These are phyloP conservation scores for Chaetoderma sp. DNA, from an alignment of 2,888 invertebrate species.

Conservation along the genomic window DNA sequence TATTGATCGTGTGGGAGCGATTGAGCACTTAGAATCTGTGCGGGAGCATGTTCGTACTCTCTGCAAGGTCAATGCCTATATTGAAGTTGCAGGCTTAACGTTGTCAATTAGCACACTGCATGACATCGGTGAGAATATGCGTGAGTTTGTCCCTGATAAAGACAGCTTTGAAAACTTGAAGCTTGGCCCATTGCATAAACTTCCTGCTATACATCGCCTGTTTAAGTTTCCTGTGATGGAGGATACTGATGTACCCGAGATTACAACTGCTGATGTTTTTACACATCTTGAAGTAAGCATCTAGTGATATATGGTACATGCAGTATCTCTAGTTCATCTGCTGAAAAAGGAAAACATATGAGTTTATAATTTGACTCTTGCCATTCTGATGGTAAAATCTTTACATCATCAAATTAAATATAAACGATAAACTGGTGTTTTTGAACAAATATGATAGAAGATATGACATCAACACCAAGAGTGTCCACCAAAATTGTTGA, in stretches of 20 bases:
- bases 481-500: too few relatives aligned
- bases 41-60: conserved; percentile 48
- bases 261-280: conserved; percentile 57
- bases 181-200: conserved; percentile 60
- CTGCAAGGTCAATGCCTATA: conserved; percentile 53
- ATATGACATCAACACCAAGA: too few relatives aligned
- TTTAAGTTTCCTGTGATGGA: conserved; percentile 62
- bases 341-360: too few relatives aligned
- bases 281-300: conserved; percentile 43
- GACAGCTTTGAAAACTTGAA: conserved; percentile 52
- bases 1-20: conserved; percentile 33
- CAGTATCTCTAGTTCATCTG: too few relatives aligned
- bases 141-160: conserved; percentile 46
- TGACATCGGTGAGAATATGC: conserved; percentile 53
- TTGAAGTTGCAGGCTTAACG: conserved; percentile 58
- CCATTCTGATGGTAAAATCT: too few relatives aligned
- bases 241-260: conserved; percentile 51
- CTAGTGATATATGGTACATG: too few relatives aligned
- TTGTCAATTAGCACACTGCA: conserved; percentile 57
- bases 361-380: too few relatives aligned
- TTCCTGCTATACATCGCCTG: conserved; percentile 55
- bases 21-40: conserved; percentile 45
- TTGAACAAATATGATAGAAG: too few relatives aligned
- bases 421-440: too few relatives aligned
- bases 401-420: too few relatives aligned